Evolutionary conservation across 2,888 invertebrate genomes (phyloP).

Genomic region (Patella caerulea): DNA sequence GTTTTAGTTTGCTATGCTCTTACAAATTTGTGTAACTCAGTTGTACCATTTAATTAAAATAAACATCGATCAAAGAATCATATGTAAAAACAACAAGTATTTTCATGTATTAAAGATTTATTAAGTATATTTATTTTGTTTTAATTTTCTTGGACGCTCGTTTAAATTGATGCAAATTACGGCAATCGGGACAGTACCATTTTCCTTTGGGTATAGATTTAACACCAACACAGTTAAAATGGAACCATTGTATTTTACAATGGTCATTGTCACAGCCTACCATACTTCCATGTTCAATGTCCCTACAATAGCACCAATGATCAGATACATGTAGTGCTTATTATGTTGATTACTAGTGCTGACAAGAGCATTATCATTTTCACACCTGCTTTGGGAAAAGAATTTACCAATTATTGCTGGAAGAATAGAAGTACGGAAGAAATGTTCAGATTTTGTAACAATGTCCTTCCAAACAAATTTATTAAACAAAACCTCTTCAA

Average conservation of each 20-base stretch:
- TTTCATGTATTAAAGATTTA: too few relatives aligned
- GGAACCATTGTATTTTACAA: conserved; percentile 43
- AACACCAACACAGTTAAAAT: conserved; percentile 38
- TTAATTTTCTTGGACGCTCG: too few relatives aligned
- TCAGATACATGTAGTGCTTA: too few relatives aligned
- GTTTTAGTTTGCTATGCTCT: conserved; percentile 34
- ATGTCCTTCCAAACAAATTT: conserved; percentile 12
- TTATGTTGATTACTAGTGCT: too few relatives aligned
- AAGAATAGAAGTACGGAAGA: conserved; percentile 21
- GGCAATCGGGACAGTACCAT: conserved; percentile 39
- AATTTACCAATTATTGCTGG: conserved; percentile 33
- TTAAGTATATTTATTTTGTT: too few relatives aligned
- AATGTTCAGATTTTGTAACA: background rate
- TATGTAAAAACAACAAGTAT: too few relatives aligned
- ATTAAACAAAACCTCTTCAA: conserved; percentile 12
- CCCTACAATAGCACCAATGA: conserved; percentile 32
- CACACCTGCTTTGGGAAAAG: conserved; percentile 15
- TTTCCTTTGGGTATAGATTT: conserved; percentile 31
- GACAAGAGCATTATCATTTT: background rate
- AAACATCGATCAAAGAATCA: too few relatives aligned
- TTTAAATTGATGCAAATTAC: conserved; percentile 11
- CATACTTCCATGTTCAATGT: conserved; percentile 34
- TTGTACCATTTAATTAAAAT: conserved; percentile 1
- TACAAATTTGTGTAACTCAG: conserved; percentile 14
- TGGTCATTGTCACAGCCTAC: conserved; percentile 41